A percentile compares a stretch with the other conserved stretches of the same genome.
Conservation (phyloP, 2,113 vertebrate species). For the Melospiza melodia region DNA sequence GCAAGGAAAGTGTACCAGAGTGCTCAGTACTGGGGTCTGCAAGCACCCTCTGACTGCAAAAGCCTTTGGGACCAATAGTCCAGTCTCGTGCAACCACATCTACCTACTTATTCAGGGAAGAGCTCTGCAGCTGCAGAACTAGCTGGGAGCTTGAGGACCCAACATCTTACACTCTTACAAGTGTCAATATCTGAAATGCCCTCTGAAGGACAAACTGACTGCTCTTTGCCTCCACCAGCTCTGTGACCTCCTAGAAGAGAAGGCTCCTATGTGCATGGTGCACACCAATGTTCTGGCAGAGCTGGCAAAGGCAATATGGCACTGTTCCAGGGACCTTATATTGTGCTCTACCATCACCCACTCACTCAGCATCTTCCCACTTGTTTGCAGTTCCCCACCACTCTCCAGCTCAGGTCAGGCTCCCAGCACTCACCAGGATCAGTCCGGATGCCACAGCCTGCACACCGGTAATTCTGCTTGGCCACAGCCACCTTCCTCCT, state of each 20-base stretch:
- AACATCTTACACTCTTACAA: neutral
- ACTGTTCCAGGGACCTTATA: neutral
- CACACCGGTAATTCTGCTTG: slow-evolving; percentile 97
- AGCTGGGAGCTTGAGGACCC: neutral
- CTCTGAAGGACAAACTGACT: neutral
- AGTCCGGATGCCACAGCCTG: slow-evolving; percentile 92
- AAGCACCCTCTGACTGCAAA: neutral
- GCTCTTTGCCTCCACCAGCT: neutral
- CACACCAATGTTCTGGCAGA: neutral
- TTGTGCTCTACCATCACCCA: neutral
- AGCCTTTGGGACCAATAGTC: neutral
- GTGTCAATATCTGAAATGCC: neutral
- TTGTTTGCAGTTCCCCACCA: neutral
- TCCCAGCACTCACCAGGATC: slow-evolving; percentile 85
- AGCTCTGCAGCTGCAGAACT: neutral
- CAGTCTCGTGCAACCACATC: neutral
- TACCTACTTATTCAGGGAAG: neutral
- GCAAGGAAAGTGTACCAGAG: neutral
- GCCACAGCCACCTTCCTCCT: slow-evolving; percentile 93
- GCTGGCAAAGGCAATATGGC: neutral
- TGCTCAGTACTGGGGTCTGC: neutral
- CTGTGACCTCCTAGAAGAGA: neutral
- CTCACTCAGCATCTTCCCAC: neutral
- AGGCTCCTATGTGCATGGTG: neutral
- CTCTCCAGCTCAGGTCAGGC: neutral